Evolutionary conservation across 2,113 vertebrate species (phyloP).

Genomic region (Gallinago jamesoni): DNA sequence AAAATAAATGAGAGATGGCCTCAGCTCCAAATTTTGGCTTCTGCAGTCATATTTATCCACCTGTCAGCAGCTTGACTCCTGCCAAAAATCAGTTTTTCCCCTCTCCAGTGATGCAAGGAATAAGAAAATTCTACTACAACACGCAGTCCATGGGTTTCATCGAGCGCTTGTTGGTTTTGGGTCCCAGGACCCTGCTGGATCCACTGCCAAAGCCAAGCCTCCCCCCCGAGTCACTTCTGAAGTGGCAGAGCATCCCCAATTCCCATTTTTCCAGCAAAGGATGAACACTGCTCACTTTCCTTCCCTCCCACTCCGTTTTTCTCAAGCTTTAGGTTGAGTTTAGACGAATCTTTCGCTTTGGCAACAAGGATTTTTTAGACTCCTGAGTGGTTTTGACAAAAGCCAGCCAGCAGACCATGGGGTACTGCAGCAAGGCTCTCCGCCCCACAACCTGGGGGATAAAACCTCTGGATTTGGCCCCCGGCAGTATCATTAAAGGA

Average conservation of each 20-base stretch:
- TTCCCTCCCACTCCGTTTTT: not conserved
- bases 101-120: not conserved
- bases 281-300: not conserved
- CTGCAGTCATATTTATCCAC: not conserved
- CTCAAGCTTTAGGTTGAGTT: not conserved
- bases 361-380: not conserved
- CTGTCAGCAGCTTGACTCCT: not conserved
- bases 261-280: not conserved
- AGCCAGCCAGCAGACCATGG: not conserved
- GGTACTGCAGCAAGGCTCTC: not conserved
- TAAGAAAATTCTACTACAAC: not conserved
- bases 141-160: fast-evolving
- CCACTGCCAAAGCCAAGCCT: not conserved
- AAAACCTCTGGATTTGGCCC: not conserved
- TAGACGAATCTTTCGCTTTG: not conserved
- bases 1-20: not conserved
- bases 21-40: not conserved
- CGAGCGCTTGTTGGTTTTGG: not conserved
- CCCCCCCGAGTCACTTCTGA: not conserved
- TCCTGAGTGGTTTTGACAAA: not conserved
- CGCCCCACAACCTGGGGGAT: not conserved
- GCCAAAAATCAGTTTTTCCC: not conserved
- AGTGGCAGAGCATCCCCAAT: not conserved
- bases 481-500: not conserved
- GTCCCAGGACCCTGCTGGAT: not conserved